Percentiles rank a stretch among this genome's conserved stretches.
These are phyloP conservation scores for Eumerus sabulonum DNA, from an alignment of 2,888 invertebrate species.

Conservation along the genomic window DNA sequence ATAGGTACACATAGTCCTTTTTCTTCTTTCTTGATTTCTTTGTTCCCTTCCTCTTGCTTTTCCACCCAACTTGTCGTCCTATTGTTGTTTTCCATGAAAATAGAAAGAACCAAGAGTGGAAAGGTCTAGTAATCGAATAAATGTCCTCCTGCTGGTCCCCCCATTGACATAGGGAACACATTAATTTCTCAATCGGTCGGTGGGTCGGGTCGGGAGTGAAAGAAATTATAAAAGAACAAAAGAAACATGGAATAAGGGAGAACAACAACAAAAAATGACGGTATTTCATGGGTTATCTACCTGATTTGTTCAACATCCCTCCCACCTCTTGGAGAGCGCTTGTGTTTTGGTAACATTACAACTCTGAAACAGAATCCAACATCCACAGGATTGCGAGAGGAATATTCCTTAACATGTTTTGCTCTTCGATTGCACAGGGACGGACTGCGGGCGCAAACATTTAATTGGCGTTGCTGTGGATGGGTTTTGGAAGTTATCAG, in stretches of 20 bases:
- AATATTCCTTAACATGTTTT: conserved; percentile 14
- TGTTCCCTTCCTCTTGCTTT: no score
- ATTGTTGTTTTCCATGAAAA: conserved; percentile 29
- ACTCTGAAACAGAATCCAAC: conserved; percentile 36
- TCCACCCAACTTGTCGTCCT: no score
- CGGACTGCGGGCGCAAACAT: conserved; percentile 1
- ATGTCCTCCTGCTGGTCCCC: conserved; percentile 9
- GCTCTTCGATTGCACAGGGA: conserved; percentile 40
- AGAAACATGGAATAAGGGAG: not conserved
- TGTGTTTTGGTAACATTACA: conserved; percentile 47
- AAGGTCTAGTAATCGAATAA: conserved; percentile 1
- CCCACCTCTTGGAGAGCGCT: conserved; percentile 24
- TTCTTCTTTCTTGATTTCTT: no score
- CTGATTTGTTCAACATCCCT: conserved; percentile 43
- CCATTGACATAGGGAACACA: conserved; percentile 17
- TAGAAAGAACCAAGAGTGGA: not conserved
- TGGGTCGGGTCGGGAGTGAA: not conserved
- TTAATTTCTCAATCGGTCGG: not conserved
- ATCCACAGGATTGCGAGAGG: conserved; percentile 31
- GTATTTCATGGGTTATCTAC: conserved; percentile 54
- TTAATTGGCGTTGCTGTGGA: no score
- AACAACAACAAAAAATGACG: conserved; percentile 21
- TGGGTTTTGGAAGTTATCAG: no score
- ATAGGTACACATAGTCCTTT: conserved; percentile 2
- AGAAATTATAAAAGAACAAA: no score